Conservation (phyloP, 2,113 vertebrate species). For the Gymnobelideus leadbeateri region DNA sequence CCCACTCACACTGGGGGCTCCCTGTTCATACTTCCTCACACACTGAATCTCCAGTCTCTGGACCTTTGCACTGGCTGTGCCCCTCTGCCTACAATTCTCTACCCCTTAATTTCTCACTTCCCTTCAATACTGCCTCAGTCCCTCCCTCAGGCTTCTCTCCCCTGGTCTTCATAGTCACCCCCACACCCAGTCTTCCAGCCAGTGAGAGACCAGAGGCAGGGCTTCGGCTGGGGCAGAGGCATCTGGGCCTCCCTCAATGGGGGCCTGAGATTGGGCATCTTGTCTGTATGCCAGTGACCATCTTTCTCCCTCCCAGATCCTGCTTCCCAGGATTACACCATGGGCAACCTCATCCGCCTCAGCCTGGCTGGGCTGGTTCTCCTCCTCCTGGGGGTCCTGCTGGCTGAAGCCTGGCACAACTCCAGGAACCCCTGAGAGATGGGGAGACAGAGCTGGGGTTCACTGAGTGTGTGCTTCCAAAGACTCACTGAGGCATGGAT, state of each 20-base stretch:
- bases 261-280: not conserved
- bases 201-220: not conserved
- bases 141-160: too few species aligned
- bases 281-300: not conserved
- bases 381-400: not conserved
- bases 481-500: not conserved
- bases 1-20: too few species aligned
- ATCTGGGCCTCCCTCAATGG: not conserved
- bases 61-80: too few species aligned
- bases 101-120: too few species aligned
- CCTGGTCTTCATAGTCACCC: not conserved
- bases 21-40: too few species aligned
- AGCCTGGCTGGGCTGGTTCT: not conserved
- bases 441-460: not conserved
- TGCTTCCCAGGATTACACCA: not conserved
- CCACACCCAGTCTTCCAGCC: not conserved
- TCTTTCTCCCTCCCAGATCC: not conserved
- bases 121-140: too few species aligned
- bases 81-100: too few species aligned
- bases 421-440: not conserved
- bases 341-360: not conserved
- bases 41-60: too few species aligned
- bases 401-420: not conserved
- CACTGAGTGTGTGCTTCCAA: not conserved
- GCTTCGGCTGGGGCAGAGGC: not conserved